Evolutionary conservation across 2,888 invertebrate genomes (phyloP), one percentile per base, ranked within the genome.

Genomic region (Anoncus sp.): DNA sequence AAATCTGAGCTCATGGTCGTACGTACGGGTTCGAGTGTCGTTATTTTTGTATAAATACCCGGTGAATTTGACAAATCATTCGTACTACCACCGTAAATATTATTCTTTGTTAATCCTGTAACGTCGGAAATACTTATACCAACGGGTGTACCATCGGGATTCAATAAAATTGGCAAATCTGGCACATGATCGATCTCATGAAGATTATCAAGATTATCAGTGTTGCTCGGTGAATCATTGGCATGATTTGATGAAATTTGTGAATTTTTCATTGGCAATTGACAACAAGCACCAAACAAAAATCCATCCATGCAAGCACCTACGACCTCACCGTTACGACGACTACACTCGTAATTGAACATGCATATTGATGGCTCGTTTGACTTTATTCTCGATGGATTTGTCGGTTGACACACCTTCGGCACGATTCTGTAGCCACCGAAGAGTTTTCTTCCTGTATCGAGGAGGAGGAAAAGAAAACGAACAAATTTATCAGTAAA

Each of bases 231-330:
- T 5, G 86, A 85, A 38, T 85, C 85, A 24, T 86, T 75, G 1
- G 87, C 73, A 77, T 90, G 92, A 85, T 89, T 86, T 27, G 73
- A 53, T 53, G 73, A 16, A 51, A 49, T 38, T 70, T 81, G 35
- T 10, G 71, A 57, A 53, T 92, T 91, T 22, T 91, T 93, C 86
- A 91, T 91, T 82, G 94, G 94, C 27, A 97, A 93, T 86, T 96
- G 95, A 87, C 98, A 98, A 90, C 98, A 98, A 0, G 98, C 97
- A 1, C 98, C 98, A 86, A 97, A 97, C n/a, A 97, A 93, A 89
- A 97, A 97, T 0, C 98, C 97, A 86, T 98, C 97, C 95, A 97
- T 97, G 87, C 98, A 98, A 0, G 97, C 96, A 0, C 97, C 97
- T 0, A 98, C 96, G 82, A 97, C 96, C 88, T 96, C 94, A 0